Evolutionary conservation across 1,140 invertebrate species (phyloP).

Genomic region (Saccostrea echinata): DNA sequence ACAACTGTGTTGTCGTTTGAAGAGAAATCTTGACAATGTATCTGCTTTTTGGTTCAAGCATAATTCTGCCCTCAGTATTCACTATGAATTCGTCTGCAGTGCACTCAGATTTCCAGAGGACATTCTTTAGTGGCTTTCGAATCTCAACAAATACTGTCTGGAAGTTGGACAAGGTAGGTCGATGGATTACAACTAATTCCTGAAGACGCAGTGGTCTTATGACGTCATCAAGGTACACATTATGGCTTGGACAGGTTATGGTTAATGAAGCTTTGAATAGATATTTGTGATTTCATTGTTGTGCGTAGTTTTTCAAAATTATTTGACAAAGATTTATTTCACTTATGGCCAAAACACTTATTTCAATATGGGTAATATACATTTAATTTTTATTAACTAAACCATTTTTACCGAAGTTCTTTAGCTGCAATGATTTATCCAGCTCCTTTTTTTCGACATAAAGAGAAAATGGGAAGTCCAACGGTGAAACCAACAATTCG

Average conservation of each 20-base stretch:
- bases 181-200: neutral
- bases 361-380: too few species aligned
- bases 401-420: neutral
- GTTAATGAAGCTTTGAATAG: neutral
- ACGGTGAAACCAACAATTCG: neutral
- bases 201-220: neutral
- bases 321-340: neutral
- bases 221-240: neutral
- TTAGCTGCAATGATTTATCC: neutral
- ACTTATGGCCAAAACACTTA: neutral
- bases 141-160: neutral
- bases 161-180: neutral
- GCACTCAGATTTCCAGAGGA: neutral
- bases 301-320: neutral
- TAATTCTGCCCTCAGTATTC: neutral
- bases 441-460: neutral
- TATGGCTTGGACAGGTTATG: neutral
- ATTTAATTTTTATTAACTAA: neutral
- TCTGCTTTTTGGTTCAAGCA: neutral
- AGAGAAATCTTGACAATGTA: neutral
- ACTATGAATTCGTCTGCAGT: neutral
- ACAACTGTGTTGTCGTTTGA: neutral
- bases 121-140: neutral
- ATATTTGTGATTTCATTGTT: neutral
- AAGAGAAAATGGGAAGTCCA: neutral